Conservation (phyloP, 2,797 vertebrate species). For the Oryzias dopingdopingensis region DNA sequence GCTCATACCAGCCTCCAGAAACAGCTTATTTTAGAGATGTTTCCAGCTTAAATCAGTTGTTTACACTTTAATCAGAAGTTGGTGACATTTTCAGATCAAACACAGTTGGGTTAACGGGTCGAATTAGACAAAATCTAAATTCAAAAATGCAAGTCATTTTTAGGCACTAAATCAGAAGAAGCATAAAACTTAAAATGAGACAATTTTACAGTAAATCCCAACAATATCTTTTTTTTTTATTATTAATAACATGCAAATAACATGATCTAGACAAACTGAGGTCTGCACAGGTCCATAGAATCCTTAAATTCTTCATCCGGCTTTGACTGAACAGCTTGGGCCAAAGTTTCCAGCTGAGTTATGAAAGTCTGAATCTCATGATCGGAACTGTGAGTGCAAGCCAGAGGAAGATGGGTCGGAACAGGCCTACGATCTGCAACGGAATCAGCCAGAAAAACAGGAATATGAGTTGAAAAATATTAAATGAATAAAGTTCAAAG, state of each 20-base stretch:
- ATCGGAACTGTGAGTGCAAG: constrained; percentile 69
- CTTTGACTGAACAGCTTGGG: constrained; percentile 37
- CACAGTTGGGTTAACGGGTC: not conserved
- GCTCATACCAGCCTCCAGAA: not conserved
- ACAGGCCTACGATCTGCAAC: constrained; percentile 66
- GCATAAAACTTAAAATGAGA: not conserved
- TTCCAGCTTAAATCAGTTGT: constrained; percentile 1
- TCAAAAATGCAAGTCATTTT: not conserved
- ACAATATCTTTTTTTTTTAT: constrained; percentile 2
- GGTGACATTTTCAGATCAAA: not conserved
- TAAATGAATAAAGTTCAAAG: not conserved
- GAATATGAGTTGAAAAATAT: not conserved
- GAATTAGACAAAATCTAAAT: not conserved
- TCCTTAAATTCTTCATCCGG: constrained; percentile 7
- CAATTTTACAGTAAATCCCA: not conserved
- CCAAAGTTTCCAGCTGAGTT: constrained; percentile 63
- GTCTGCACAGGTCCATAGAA: constrained; percentile 2
- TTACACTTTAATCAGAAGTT: constrained; percentile 1
- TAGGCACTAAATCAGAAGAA: not conserved
- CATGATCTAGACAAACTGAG: constrained; percentile 32
- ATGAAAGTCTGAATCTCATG: constrained; percentile 65
- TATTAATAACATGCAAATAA: not conserved
- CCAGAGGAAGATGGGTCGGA: constrained; percentile 73
- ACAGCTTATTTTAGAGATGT: not conserved
- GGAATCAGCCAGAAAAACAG: constrained; percentile 15